Evolutionary conservation across 2,888 invertebrate species (phyloP), one percentile per base, ranked within the genome.

Genomic region (Andrena praecox): DNA sequence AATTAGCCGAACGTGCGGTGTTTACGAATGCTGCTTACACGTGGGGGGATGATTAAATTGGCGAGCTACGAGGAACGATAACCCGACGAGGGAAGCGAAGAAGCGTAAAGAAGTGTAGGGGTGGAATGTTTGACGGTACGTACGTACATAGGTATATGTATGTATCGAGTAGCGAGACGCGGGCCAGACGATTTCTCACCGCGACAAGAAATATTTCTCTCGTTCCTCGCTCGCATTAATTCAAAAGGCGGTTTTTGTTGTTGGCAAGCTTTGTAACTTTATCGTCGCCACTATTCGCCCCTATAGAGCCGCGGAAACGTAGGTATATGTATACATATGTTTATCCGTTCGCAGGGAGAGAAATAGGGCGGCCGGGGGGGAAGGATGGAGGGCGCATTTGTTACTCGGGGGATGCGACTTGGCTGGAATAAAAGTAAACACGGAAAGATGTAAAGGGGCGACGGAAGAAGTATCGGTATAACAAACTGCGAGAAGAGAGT

Each of bases 371-470:
- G 35, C 31, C 27, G 54, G 6, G 16, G 16, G 12, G 24, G 27
- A 62, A 59, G 29, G 80, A 48, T 66, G 59, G 31, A 33, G 59
- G 77, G 24, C 31, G 27, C 33, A 27, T 77, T 77, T 72, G 54
- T 77, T 52, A 67, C 50, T 52, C 35, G 29, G 16, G 0, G 54
- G 24, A 60, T 16, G 50, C 2, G 31, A 54, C 48, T 67, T 7
- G 3, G 24, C 66, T 4, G 6, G 48, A 27, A 20, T 35, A 50
- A 24, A 7, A n/a, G 60, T 60, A 62, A 73, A 52, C 56, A 71
- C 60, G 48, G 35, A 59, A 79, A 5, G 67, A 68, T 16, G 59
- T 20, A 48, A 62, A 7, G 16, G 1, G n/a, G 52, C 33, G n/a
- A 33, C 31, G 20, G 50, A 20, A 48, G 42, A 2, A 16, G 35